Evolutionary conservation across 2,888 invertebrate genomes (phyloP).

Genomic region (Kuschelorhynchus macadamiae): DNA sequence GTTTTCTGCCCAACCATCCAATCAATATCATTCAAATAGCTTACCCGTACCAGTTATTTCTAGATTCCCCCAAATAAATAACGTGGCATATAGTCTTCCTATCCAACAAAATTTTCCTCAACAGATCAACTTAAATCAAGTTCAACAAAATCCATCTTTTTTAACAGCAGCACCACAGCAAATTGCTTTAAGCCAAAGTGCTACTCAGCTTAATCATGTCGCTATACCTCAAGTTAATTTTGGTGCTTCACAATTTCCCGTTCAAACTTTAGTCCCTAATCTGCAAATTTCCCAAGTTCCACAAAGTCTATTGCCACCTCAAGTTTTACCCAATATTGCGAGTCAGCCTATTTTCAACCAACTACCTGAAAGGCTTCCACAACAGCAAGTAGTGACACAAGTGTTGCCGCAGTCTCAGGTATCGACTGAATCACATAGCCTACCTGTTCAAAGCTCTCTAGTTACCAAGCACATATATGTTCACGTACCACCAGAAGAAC

Average conservation of each 20-base stretch:
- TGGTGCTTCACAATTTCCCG: neutral
- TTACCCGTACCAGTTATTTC: neutral
- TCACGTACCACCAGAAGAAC: constrained; percentile 91
- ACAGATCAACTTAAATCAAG: neutral
- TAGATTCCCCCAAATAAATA: no score
- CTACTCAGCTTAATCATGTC: neutral
- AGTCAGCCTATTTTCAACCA: neutral
- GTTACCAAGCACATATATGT: constrained; percentile 85
- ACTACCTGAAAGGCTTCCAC: neutral
- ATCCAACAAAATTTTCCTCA: neutral
- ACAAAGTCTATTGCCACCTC: neutral
- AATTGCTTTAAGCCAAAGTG: neutral
- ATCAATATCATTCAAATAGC: neutral
- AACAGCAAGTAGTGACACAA: neutral
- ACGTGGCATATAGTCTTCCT: no score
- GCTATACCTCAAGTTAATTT: neutral
- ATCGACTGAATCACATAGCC: neutral
- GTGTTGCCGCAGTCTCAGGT: neutral
- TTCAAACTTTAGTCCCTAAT: neutral
- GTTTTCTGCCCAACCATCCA: neutral
- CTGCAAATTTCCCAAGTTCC: neutral
- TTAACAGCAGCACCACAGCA: neutral
- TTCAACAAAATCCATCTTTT: neutral
- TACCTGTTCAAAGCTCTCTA: constrained; percentile 1
- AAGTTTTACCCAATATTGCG: neutral